A percentile compares a stretch with the other conserved stretches of the same genome.
phyloP scores from a whole-genome alignment of 2,888 invertebrate species.

The Scaptomyza caliginosa region DNA sequence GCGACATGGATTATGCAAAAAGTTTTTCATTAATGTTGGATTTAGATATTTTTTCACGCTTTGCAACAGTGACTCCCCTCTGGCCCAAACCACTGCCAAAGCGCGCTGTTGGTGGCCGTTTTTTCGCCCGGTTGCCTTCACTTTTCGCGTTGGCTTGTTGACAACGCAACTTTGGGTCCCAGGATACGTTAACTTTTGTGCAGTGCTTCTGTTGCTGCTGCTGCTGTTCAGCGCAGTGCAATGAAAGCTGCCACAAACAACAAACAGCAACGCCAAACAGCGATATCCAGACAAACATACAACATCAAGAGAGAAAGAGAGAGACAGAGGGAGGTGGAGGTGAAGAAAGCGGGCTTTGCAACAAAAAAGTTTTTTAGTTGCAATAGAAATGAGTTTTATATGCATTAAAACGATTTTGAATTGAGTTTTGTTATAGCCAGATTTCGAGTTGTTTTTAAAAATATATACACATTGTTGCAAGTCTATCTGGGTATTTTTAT shows the following conservation, averaged over 20 bases:
- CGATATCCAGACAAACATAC: slow-evolving; percentile 62
- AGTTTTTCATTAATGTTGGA: slow-evolving; percentile 83
- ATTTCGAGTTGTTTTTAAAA: background rate
- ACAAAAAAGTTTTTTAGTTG: slow-evolving; percentile 40
- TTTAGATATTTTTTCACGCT: slow-evolving; percentile 80
- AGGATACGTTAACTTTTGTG: slow-evolving; percentile 77
- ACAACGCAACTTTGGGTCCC: slow-evolving; percentile 75
- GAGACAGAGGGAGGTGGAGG: too few relatives aligned
- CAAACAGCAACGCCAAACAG: slow-evolving; percentile 36
- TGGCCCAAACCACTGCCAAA: background rate
- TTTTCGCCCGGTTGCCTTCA: slow-evolving; percentile 60
- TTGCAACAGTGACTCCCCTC: slow-evolving; percentile 30
- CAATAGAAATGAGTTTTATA: slow-evolving; percentile 29
- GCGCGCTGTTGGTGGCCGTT: slow-evolving; percentile 39
- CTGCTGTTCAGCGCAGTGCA: slow-evolving; percentile 52
- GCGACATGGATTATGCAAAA: slow-evolving; percentile 81
- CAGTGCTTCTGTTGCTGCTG: slow-evolving; percentile 30
- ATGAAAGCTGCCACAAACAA: slow-evolving; percentile 75
- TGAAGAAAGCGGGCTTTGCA: slow-evolving; percentile 16
- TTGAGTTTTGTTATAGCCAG: slow-evolving; percentile 8
- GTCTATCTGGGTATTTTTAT: rapidly evolving
- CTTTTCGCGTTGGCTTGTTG: slow-evolving; percentile 64
- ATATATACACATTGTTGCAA: background rate
- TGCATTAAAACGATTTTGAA: slow-evolving; percentile 35
- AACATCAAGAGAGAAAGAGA: slow-evolving; percentile 12